phyloP scores from a whole-genome alignment of 2,113 vertebrate genomes.

The Astatoreochromis straeleni region DNA sequence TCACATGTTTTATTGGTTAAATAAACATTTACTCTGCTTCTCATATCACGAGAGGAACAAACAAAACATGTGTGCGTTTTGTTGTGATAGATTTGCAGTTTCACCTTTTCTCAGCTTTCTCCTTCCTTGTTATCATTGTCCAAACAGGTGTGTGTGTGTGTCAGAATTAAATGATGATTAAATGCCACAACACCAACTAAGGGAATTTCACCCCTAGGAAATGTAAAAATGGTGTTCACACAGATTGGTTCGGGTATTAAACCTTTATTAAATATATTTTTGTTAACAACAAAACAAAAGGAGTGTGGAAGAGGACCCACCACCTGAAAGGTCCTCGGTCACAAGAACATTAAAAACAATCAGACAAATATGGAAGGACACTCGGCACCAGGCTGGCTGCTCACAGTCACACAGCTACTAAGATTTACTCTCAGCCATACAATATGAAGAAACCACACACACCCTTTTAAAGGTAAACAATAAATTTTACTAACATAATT shows the following conservation, averaged over 20 bases:
- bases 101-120: background rate
- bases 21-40: background rate
- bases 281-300: background rate
- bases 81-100: background rate
- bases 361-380: background rate
- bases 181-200: background rate
- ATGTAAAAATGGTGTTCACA: fast-evolving
- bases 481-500: no score
- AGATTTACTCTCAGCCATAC: no score
- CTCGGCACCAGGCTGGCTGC: background rate
- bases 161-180: no score
- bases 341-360: background rate
- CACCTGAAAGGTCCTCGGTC: background rate
- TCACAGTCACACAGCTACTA: no score
- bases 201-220: fast-evolving
- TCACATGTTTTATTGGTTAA: background rate
- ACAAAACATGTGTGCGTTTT: fast-evolving
- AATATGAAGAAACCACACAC: no score
- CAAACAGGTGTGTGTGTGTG: background rate
- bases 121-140: no score
- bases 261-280: background rate
- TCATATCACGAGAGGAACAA: background rate
- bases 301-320: background rate
- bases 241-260: background rate
- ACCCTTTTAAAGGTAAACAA: no score